These are phyloP conservation scores for Drosophila pseudoananassae DNA, from an alignment of 1,140 invertebrate species.

Conservation along the genomic window DNA sequence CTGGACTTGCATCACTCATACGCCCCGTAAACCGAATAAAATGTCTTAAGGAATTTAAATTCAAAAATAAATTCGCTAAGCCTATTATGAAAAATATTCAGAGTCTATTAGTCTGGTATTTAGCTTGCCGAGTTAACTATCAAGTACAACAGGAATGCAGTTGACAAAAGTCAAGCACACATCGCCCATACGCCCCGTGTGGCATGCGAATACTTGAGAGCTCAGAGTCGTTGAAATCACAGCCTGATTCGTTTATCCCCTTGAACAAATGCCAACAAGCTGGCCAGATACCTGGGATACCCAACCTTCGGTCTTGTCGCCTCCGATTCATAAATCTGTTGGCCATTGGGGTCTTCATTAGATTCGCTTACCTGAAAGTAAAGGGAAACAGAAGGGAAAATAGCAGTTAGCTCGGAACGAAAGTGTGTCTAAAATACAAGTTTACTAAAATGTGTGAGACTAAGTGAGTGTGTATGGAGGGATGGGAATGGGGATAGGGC, in stretches of 20 bases:
- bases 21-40: no score
- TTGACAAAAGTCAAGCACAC: background rate
- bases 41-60: no score
- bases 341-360: slow-evolving; percentile 70
- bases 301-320: background rate
- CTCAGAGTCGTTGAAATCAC: slow-evolving; percentile 4
- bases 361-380: slow-evolving; percentile 61
- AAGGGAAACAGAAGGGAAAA: slow-evolving; percentile 20
- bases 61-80: no score
- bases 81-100: no score
- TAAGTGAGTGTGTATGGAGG: background rate
- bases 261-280: slow-evolving; percentile 19
- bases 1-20: no score
- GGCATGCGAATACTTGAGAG: background rate
- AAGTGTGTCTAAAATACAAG: slow-evolving; percentile 34
- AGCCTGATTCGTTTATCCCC: slow-evolving; percentile 6
- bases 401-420: slow-evolving; percentile 23
- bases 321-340: slow-evolving; percentile 40
- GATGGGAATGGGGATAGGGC: background rate
- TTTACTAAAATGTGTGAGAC: background rate
- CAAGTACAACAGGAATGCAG: background rate
- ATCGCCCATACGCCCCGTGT: slow-evolving; percentile 13
- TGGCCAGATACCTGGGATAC: slow-evolving; percentile 30
- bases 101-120: no score
- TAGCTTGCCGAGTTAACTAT: no score